Evolutionary conservation across 2,888 invertebrate species (phyloP).

Genomic region (Galeruca laticollis): DNA sequence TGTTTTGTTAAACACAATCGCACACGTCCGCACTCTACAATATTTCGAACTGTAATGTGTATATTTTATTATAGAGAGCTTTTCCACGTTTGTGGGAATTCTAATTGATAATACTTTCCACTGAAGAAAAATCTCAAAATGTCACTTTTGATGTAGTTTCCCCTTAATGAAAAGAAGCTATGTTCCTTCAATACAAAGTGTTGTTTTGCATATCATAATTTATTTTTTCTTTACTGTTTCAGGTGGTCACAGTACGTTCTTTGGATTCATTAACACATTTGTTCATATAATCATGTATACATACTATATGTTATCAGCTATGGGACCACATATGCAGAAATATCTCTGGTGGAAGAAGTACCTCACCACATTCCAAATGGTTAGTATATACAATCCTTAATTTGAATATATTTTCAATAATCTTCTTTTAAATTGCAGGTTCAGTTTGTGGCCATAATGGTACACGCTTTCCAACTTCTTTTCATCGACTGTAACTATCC

Average conservation of each 20-base stretch:
- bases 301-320: constrained; percentile 91
- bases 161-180: too few relatives aligned
- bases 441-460: constrained; percentile 91
- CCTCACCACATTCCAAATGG: constrained; percentile 92
- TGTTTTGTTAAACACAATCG: too few relatives aligned
- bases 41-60: too few relatives aligned
- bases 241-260: constrained; percentile 97
- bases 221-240: constrained; percentile 39
- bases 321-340: constrained; percentile 87
- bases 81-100: too few relatives aligned
- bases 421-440: constrained; percentile 69
- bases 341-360: constrained; percentile 98
- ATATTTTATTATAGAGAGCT: too few relatives aligned
- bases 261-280: constrained; percentile 93
- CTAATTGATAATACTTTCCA: too few relatives aligned
- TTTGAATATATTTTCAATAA: background rate
- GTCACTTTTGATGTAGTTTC: too few relatives aligned
- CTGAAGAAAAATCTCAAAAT: too few relatives aligned
- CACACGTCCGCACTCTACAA: too few relatives aligned
- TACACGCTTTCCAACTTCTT: constrained; percentile 92
- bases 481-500: constrained; percentile 95
- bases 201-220: too few relatives aligned
- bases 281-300: constrained; percentile 98
- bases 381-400: constrained; percentile 62
- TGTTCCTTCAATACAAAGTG: too few relatives aligned